These are phyloP conservation scores for Odontocolon sp. DNA, from an alignment of 2,888 invertebrate genomes.

Conservation along the genomic window DNA sequence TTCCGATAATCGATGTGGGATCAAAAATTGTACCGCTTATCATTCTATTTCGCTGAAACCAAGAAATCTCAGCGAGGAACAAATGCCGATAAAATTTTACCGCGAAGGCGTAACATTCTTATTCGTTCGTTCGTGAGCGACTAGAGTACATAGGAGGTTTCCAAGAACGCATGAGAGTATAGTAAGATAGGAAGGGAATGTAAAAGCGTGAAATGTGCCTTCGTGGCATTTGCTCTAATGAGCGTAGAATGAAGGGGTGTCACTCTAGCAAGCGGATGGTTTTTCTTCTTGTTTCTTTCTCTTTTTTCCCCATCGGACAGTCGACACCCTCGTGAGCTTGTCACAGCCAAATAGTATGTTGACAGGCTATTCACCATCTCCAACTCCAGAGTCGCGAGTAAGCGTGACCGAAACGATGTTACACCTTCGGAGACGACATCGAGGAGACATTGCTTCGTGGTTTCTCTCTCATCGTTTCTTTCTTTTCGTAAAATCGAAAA, in stretches of 20 bases:
- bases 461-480: conserved; percentile 2
- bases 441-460: conserved; percentile 7
- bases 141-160: no score
- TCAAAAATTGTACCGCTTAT: no score
- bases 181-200: not conserved
- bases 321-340: conserved; percentile 65
- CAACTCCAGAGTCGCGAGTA: conserved; percentile 46
- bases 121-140: no score
- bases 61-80: no score
- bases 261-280: conserved; percentile 53
- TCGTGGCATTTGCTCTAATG: conserved; percentile 71
- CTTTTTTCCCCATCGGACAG: conserved; percentile 51
- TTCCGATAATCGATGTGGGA: no score
- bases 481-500: conserved; percentile 21
- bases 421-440: conserved; percentile 48
- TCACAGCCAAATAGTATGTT: conserved; percentile 72
- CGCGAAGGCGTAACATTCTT: no score
- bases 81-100: no score
- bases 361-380: conserved; percentile 74
- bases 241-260: conserved; percentile 74
- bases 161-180: no score
- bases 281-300: conserved; percentile 57
- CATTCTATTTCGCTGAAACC: no score
- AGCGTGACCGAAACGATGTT: conserved; percentile 67
- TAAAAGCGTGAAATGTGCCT: conserved; percentile 66